Base-by-base conservation (phyloP, 2,113 vertebrate species). In the Nothoprocta perdicaria region DNA sequence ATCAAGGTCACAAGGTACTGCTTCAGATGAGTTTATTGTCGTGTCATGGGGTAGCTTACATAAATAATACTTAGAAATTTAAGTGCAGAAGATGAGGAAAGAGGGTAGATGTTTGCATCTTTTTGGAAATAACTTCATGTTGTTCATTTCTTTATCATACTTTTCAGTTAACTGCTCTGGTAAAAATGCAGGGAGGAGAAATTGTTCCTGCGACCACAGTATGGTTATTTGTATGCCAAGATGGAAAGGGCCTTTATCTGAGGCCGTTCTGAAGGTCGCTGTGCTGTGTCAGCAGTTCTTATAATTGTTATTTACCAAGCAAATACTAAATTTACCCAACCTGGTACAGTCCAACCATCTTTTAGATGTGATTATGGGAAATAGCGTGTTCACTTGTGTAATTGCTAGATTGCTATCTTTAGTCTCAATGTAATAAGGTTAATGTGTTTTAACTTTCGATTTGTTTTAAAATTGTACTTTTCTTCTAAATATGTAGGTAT, bases 1-100 rank as follows among this genome's bases (percentile, higher is more conserved):
- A 99, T 96, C 99, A 99, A 96, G 99, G 99, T 86, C 99, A 99
- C 87, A 99, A 99, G 98, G 99, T 99, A 98, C 60, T 91, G 76
- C 43, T 60, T 46, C 24, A 58, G 41, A 40, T 55, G 33, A 9
- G 4, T 71, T 86, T 77, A 33, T 82, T 12, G 21, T 85, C 4
- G 4, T 80, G 35, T 50, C 4, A 0, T 77, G 27, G n/a, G 27
- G 31, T 74, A 12, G 48, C 18, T 92, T 77, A 23, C 8, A 3
- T 77, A 65, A 69, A 61, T 48, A 33, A 50, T 88, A 22, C 60
- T 71, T 73, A 35, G 60, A 41, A 53, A 15, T 35, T 65, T 22
- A 88, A 72, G 9, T 72, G 52, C 14, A n/a, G 43, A 87, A 72
- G 2, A 10, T 45, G 14, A 58, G 31, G 65, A 75, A 80, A 18